Evolutionary conservation across 1,140 invertebrate genomes (phyloP).

Genomic region (Propsilocerus akamusi): DNA sequence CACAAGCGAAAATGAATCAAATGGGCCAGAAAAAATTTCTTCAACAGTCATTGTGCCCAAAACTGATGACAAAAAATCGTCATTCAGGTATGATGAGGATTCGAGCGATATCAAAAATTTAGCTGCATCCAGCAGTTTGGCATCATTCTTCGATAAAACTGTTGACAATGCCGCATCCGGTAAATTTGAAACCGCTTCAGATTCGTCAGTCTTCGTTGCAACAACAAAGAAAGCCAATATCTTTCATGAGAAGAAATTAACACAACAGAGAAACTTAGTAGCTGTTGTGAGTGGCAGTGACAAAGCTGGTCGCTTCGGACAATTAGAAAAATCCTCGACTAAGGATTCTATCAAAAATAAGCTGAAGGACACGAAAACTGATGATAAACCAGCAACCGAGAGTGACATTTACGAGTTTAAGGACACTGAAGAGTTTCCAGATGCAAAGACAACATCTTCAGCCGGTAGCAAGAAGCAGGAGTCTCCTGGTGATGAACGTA

Average conservation of each 20-base stretch:
- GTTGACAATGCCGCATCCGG: not conserved
- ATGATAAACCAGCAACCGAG: conserved; percentile 26
- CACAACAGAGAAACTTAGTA: too few species aligned
- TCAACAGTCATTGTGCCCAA: not conserved
- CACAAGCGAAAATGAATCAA: conserved; percentile 1
- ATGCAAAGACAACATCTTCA: conserved; percentile 32
- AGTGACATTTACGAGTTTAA: conserved; percentile 72
- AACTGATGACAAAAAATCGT: not conserved
- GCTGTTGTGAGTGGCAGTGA: not conserved
- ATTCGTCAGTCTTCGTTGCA: too few species aligned
- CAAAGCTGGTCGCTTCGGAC: not conserved
- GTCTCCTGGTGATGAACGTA: not conserved
- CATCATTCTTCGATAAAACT: not conserved
- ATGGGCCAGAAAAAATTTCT: not conserved
- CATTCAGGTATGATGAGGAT: not conserved
- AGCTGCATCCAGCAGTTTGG: not conserved
- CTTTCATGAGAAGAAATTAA: not conserved
- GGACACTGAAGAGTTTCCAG: conserved; percentile 63
- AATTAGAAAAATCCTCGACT: conserved; percentile 5
- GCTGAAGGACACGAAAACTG: conserved; percentile 13
- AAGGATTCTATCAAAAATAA: conserved; percentile 18
- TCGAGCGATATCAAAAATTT: not conserved
- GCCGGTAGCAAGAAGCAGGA: conserved; percentile 11
- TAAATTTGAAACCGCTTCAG: not conserved
- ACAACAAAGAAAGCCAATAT: not conserved